Evolutionary conservation across 2,113 vertebrate genomes (phyloP), one percentile per base, ranked within the genome.

Genomic region (Gnathonemus longibarbis): DNA sequence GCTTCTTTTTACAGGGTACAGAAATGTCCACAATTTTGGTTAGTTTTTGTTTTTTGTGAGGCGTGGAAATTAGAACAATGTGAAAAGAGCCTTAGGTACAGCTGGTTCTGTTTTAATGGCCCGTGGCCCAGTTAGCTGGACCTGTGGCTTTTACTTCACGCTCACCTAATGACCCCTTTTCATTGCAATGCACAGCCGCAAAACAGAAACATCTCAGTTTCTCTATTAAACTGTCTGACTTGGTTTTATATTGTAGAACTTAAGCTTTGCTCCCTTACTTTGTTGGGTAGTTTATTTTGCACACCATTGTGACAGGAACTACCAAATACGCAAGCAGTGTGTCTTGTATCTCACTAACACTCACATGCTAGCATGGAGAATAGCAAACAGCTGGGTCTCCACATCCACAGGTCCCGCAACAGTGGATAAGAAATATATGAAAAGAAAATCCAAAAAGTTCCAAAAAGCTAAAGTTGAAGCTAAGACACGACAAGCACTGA

Each of bases 281-380:
- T 50, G 89, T 92, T 89, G 93, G 90, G 92, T 90, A 92, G 89
- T 39, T 45, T 92, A 88, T 90, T 92, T 70, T 92, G 88, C 74
- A 80, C 53, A 88, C 91, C 24, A 90, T 45, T 77, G 91, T 17
- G 35, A 80, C 91, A 91, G 91, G 86, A 88, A 90, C 52, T 77
- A 88, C 70, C 88, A 50, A 17, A 13, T n/a, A 87, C 89, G 62
- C 86, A 91, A 86, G 70, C 66, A 66, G 89, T 74, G 46, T 80
- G 35, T 74, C 85, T 50, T 66, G 10, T 88, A 27, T 66, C 58
- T 66, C 58, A 66, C 24, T 66, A 66, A 27, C 58, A 66, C 62
- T 70, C 62, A 70, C 62, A 31, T 70, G 62, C 10, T 31, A 70
- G 62, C n/a, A 70, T 31, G 62, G 27, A 31, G 27, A 31, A 70